Percentiles rank a stretch among this genome's conserved stretches.
These are phyloP conservation scores for Psittacula derbiana DNA, from an alignment of 2,797 vertebrate species.

Conservation along the genomic window DNA sequence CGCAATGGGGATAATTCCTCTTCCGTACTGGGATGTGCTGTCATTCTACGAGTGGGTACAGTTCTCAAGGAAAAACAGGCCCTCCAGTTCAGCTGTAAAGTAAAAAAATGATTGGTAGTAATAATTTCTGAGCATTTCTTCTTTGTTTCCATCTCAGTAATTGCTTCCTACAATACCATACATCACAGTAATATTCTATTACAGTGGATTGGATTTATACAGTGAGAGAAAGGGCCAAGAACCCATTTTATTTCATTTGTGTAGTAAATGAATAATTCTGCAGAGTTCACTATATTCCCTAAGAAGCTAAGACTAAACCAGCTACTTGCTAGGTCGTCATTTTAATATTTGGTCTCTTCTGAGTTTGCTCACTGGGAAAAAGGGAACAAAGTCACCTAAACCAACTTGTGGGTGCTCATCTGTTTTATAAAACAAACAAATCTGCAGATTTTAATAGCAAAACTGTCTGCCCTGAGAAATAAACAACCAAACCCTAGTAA, in stretches of 20 bases:
- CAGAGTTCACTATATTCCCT: neutral
- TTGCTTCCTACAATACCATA: neutral
- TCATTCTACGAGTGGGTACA: neutral
- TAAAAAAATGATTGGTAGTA: neutral
- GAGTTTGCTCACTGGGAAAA: neutral
- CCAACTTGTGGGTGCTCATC: neutral
- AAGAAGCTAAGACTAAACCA: neutral
- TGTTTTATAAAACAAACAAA: neutral
- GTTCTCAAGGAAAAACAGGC: neutral
- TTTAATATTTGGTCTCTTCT: neutral
- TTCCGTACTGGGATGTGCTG: neutral
- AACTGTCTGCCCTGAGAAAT: neutral
- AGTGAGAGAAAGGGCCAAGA: neutral
- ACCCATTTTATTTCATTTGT: constrained; percentile 11
- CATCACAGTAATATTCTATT: neutral
- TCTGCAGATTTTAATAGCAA: neutral
- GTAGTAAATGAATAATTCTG: neutral
- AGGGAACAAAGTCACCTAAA: neutral
- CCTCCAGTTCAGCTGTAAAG: neutral
- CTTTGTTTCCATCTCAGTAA: neutral
- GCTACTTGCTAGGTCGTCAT: neutral
- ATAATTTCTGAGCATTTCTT: neutral
- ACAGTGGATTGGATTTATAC: neutral
- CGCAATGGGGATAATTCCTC: neutral
- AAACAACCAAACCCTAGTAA: neutral